Conservation (phyloP, 2,113 vertebrate species). For the Osmerus mordax region DNA sequence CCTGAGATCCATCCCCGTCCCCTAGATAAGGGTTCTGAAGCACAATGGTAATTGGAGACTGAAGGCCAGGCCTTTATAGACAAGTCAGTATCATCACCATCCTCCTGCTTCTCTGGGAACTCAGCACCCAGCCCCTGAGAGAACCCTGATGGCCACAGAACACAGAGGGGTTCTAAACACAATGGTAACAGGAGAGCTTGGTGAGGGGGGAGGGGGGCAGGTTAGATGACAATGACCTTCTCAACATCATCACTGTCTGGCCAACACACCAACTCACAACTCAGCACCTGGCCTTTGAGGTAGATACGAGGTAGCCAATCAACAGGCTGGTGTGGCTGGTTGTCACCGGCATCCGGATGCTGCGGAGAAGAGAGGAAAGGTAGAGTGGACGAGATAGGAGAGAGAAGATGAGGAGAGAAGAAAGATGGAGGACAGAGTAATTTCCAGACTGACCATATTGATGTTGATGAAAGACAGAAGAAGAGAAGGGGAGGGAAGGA, state of each 20-base stretch:
- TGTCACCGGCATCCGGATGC: neutral
- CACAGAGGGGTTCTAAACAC: too few species aligned
- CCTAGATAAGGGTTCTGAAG: too few species aligned
- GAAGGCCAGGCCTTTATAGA: too few species aligned
- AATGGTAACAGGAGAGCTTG: too few species aligned
- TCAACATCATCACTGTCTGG: neutral
- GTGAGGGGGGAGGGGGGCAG: neutral
- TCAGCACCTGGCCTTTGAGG: constrained; percentile 1
- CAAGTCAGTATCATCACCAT: too few species aligned
- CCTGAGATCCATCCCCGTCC: too few species aligned
- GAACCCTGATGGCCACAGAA: too few species aligned
- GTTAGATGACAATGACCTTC: neutral
- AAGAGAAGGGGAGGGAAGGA: constrained; percentile 1
- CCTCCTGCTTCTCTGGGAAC: too few species aligned
- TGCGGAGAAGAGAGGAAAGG: neutral
- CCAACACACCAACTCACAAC: neutral
- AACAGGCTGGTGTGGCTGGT: neutral
- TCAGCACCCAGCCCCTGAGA: too few species aligned
- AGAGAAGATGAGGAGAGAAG: neutral
- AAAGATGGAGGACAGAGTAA: neutral
- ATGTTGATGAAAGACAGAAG: neutral
- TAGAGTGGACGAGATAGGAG: neutral
- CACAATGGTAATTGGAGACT: too few species aligned
- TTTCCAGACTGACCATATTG: neutral
- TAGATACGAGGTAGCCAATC: neutral